phyloP scores from a whole-genome alignment of 2,797 vertebrate species.

The Protonibea diacanthus region DNA sequence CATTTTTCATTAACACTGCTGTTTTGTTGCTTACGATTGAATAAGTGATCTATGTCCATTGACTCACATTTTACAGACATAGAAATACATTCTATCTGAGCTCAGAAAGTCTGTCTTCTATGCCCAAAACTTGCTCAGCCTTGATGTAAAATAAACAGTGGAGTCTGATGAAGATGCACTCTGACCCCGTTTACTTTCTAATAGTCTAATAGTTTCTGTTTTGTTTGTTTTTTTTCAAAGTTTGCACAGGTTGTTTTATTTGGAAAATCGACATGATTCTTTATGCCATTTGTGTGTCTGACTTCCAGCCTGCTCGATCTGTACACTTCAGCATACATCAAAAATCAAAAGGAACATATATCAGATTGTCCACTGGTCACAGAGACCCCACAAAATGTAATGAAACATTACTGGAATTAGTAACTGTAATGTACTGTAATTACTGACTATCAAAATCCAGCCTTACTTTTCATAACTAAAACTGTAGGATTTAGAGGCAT shows the following conservation, averaged over 20 bases:
- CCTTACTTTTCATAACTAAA: background rate
- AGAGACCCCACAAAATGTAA: background rate
- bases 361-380: background rate
- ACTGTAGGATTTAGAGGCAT: too few relatives aligned
- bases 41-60: background rate
- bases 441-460: background rate
- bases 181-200: background rate
- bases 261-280: too few relatives aligned
- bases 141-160: background rate
- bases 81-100: background rate
- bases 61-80: background rate
- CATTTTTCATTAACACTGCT: background rate
- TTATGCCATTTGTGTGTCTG: too few relatives aligned
- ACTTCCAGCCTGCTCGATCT: too few relatives aligned
- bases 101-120: background rate
- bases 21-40: background rate
- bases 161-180: background rate
- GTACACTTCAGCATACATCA: too few relatives aligned
- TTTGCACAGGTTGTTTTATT: too few relatives aligned
- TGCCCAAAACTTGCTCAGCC: background rate
- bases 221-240: too few relatives aligned
- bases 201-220: background rate
- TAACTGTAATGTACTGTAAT: background rate
- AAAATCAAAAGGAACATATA: too few relatives aligned
- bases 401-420: background rate